Percentiles rank a stretch among this genome's conserved stretches.
phyloP scores from a whole-genome alignment of 1,140 invertebrate species.

The Euwallacea fornicatus region DNA sequence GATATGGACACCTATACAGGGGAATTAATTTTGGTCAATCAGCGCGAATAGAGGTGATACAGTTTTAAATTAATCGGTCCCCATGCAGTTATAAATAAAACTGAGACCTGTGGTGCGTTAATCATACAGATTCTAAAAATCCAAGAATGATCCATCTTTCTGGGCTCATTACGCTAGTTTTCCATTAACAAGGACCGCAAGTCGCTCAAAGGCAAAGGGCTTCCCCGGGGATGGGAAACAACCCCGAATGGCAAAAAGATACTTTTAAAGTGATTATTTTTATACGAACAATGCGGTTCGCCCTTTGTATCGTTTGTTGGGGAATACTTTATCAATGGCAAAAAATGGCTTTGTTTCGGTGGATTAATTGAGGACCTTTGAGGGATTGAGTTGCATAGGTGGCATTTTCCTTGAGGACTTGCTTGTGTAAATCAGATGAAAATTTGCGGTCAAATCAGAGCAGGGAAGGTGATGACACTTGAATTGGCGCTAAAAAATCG shows the following conservation, averaged over 20 bases:
- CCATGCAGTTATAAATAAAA: too few species aligned
- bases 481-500: too few species aligned
- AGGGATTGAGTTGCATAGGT: not conserved
- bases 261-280: slow-evolving; percentile 9
- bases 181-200: slow-evolving; percentile 6
- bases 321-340: not conserved
- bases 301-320: slow-evolving; percentile 1
- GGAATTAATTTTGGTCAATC: too few species aligned
- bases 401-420: too few species aligned
- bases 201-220: not conserved
- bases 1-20: too few species aligned
- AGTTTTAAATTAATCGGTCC: too few species aligned
- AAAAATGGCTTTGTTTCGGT: slow-evolving; percentile 1
- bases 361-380: slow-evolving; percentile 6
- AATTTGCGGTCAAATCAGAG: too few species aligned
- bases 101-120: not conserved
- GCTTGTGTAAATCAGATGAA: too few species aligned
- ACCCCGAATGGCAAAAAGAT: slow-evolving; percentile 5
- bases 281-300: slow-evolving; percentile 6
- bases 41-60: too few species aligned
- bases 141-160: not conserved
- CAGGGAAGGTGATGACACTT: too few species aligned
- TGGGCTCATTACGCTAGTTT: not conserved
- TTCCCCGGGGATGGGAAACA: slow-evolving; percentile 2
- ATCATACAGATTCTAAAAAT: too few species aligned